Percentiles rank a stretch among this genome's conserved stretches.
phyloP scores from a whole-genome alignment of 30 jellyfish, hydroid and myxozoan species.

The Hydractinia symbiolongicarpus region DNA sequence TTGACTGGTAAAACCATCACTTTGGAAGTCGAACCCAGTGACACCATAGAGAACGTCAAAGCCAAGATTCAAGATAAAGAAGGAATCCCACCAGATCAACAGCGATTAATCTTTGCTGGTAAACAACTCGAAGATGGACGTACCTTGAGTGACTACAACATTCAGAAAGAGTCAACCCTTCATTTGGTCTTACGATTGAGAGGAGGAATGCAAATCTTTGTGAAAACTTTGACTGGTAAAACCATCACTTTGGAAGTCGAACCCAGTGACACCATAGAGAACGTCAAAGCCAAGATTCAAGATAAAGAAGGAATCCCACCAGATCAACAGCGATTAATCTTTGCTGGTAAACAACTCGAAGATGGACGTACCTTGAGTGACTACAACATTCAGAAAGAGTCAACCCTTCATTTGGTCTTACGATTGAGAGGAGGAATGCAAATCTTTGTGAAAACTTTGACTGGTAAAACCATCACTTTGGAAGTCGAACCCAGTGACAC shows the following conservation, averaged over 20 bases:
- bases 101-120: conserved; percentile 32
- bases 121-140: conserved; percentile 38
- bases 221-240: conserved; percentile 93
- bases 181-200: conserved; percentile 25
- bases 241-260: conserved; percentile 96
- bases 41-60: conserved; percentile 37
- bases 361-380: conserved; percentile 95
- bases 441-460: conserved; percentile 89
- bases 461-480: conserved; percentile 74
- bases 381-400: conserved; percentile 90
- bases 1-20: conserved; percentile 27
- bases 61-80: conserved; percentile 41
- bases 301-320: conserved; percentile 99
- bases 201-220: conserved; percentile 98
- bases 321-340: conserved; percentile 91
- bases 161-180: conserved; percentile 27
- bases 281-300: conserved; percentile 73
- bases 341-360: conserved; percentile 96
- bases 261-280: conserved; percentile 81
- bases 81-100: conserved; percentile 38
- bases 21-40: conserved; percentile 55
- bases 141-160: conserved; percentile 27
- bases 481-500: conserved; percentile 56
- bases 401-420: conserved; percentile 91
- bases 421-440: conserved; percentile 98